phyloP scores from a whole-genome alignment of 2,888 invertebrate genomes.

The Ornithoptera alexandrae region DNA sequence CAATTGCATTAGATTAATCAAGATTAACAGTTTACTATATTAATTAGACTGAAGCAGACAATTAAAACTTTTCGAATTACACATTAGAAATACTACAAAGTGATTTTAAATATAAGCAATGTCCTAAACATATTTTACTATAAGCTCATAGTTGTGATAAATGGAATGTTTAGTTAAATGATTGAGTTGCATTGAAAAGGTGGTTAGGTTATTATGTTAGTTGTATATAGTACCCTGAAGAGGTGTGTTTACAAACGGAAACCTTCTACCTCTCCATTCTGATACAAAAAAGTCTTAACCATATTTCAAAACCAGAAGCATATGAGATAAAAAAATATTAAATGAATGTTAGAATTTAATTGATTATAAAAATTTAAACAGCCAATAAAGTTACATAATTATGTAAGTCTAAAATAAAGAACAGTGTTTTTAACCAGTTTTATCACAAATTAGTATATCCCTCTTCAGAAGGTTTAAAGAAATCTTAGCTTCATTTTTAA shows the following conservation, averaged over 20 bases:
- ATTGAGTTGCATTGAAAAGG: not conserved
- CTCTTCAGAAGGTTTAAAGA: constrained; percentile 26
- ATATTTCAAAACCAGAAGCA: too few species aligned
- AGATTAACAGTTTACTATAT: not conserved
- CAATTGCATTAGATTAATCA: not conserved
- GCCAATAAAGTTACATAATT: not conserved
- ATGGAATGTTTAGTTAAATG: constrained; percentile 1
- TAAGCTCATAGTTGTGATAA: not conserved
- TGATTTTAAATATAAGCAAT: not conserved
- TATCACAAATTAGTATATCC: constrained; percentile 6
- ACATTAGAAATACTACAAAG: not conserved
- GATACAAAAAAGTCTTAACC: too few species aligned
- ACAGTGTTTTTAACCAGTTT: not conserved
- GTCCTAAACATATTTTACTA: not conserved
- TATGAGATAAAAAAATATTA: not conserved
- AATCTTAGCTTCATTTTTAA: constrained; percentile 2
- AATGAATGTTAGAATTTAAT: not conserved
- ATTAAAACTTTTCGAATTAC: not conserved
- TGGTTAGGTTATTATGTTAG: not conserved
- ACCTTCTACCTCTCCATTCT: not conserved
- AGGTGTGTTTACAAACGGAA: too few species aligned
- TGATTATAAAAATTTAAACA: not conserved
- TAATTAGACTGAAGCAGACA: not conserved
- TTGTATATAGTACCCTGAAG: too few species aligned
- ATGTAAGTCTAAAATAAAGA: not conserved